Evolutionary conservation across 2,888 invertebrate genomes (phyloP), one percentile per base, ranked within the genome.

Genomic region (Drosophila mettleri): DNA sequence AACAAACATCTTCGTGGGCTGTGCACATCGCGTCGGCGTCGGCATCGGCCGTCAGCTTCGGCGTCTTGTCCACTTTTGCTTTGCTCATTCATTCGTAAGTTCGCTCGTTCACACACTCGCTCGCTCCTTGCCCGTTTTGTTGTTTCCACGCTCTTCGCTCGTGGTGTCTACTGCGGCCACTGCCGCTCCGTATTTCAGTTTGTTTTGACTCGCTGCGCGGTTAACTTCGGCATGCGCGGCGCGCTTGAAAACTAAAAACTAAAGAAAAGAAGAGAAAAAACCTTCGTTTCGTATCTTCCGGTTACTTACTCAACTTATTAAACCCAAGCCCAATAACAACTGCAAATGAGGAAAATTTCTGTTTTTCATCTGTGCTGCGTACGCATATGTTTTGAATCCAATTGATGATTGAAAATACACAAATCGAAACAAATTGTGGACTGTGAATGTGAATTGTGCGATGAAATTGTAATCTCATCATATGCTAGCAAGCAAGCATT

Each of bases 1-100:
- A 63, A 69, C 71, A 74, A 78, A 63, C 78, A 71, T 81, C 74
- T 81, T 75, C 82, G 84, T 86, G 83, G 78, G 84, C 66, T 36
- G 27, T 18, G 63, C 58, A 58, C 52, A 58, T 41, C 70, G 87
- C 85, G 85, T 86, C 87, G 83, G 81, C 81, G 85, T 83, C 43
- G n/a, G n/a, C n/a, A n/a, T n/a, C n/a, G n/a, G n/a, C n/a, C n/a
- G n/a, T n/a, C n/a, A n/a, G n/a, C n/a, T n/a, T n/a, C n/a, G n/a
- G n/a, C n/a, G n/a, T n/a, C 67, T 63, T 49, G 41, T 49, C 49
- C 54, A 48, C 4, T 54, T 59, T 55, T n/a, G n/a, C n/a, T 33
- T 48, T n/a, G 27, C 20, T 39, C 41, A 36, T 29, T 68, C 20
- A 4, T n/a, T 48, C 16, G 16, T 20, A 57, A 20, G 38, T 36